Evolutionary conservation across 2,113 vertebrate genomes (phyloP), one percentile per base, ranked within the genome.

Genomic region (Brachypteracias leptosomus): DNA sequence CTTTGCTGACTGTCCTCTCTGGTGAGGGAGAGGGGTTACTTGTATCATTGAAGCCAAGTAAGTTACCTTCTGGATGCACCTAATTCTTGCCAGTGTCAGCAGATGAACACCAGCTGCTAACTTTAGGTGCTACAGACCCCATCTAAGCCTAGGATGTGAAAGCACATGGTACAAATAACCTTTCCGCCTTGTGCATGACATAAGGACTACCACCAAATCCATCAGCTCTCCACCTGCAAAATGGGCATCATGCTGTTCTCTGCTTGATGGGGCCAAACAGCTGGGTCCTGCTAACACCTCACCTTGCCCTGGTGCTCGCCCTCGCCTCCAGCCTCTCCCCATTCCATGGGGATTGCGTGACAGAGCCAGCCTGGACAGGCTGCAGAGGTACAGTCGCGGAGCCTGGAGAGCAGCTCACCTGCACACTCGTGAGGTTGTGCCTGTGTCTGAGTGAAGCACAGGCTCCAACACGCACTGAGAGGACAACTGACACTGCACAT

Each of bases 171-270:
- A 57, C 66, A 21, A 35, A 16, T 1, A 77, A 44, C 47, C 51
- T 42, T 29, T 62, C n/a, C 36, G 77, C 26, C 49, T 35, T 6
- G 7, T 10, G 13, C 52, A 1, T 4, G 40, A 28, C 24, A 6
- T 2, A 2, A 1, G 6, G 52, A 26, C 33, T 7, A 4, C 44
- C 73, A 21, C 16, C 0, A 0, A 47, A 75, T 0, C 14, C 9
- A 21, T 29, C 47, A 36, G 19, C 2, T 68, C 42, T 35, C 42
- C 49, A 6, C 1, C 28, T 57, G 71, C 82, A 72, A 38, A n/a
- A 11, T 0, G 0, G 44, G 49, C 78, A 36, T 20, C 36, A 1
- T 0, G n/a, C 62, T 7, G 2, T 8, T 68, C n/a, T 66, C 68
- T 38, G 52, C 33, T 4, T 7, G 44, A 36, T 3, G 21, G 33